Evolutionary conservation across 2,888 invertebrate genomes (phyloP).

Genomic region (Morpho helenor): DNA sequence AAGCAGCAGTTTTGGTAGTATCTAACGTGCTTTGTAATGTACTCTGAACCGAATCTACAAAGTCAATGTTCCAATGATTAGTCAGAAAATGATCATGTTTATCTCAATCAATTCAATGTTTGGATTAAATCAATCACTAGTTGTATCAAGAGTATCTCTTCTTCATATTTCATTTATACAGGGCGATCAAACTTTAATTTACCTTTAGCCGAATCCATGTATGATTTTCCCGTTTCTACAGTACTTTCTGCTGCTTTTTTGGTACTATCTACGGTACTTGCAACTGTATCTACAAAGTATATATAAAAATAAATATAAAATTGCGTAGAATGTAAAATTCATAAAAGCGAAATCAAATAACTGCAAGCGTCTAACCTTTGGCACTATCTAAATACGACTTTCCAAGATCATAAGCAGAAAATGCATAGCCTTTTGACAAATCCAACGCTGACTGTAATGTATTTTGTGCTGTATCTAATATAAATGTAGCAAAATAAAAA

Average conservation of each 20-base stretch:
- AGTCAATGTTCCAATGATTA: background rate
- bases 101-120: too few relatives aligned
- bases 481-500: slow-evolving; percentile 35
- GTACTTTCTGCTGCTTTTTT: slow-evolving; percentile 61
- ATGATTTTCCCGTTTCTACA: slow-evolving; percentile 43
- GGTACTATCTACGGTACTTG: slow-evolving; percentile 60
- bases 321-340: slow-evolving; percentile 1
- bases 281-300: slow-evolving; percentile 50
- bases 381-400: slow-evolving; percentile 52
- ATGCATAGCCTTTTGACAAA: slow-evolving; percentile 44
- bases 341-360: slow-evolving; percentile 11
- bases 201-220: slow-evolving; percentile 41
- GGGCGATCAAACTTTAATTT: background rate
- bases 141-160: too few relatives aligned
- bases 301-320: slow-evolving; percentile 25
- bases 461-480: slow-evolving; percentile 54
- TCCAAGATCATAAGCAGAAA: slow-evolving; percentile 52
- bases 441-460: slow-evolving; percentile 49
- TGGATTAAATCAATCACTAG: too few relatives aligned
- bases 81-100: slow-evolving; percentile 5
- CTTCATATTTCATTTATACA: background rate
- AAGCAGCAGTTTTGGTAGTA: slow-evolving; percentile 36
- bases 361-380: slow-evolving; percentile 36
- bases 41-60: slow-evolving; percentile 30
- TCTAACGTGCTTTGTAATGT: slow-evolving; percentile 38